Percentiles rank a stretch among this genome's conserved stretches.
phyloP scores from a whole-genome alignment of 2,888 invertebrate species.

The Sthenelais limicola region DNA sequence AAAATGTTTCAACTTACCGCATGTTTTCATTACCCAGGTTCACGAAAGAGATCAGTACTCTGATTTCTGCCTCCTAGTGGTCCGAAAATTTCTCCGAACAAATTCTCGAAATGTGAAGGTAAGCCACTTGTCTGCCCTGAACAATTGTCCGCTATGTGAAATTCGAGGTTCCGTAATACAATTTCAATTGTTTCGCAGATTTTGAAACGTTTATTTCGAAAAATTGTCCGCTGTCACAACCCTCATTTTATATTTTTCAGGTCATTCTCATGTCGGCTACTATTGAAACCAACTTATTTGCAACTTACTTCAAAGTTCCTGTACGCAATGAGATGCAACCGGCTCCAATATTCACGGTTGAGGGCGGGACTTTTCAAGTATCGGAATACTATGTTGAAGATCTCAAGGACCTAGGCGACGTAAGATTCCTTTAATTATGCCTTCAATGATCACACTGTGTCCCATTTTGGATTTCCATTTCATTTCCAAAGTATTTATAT shows the following conservation, averaged over 20 bases:
- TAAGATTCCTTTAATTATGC: too few species aligned
- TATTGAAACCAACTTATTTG: constrained; percentile 82
- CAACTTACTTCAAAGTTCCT: constrained; percentile 78
- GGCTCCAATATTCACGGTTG: constrained; percentile 68
- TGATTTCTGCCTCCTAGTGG: constrained; percentile 89
- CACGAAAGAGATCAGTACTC: constrained; percentile 94
- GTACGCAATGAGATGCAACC: constrained; percentile 61
- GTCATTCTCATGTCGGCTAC: constrained; percentile 96
- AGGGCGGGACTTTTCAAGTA: constrained; percentile 65
- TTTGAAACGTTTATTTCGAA: neutral
- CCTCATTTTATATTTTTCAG: constrained; percentile 64
- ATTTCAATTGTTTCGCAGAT: neutral
- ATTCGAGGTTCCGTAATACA: neutral
- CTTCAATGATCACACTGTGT: too few species aligned
- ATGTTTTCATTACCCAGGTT: too few species aligned
- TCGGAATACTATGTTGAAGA: constrained; percentile 69
- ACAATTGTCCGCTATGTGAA: neutral
- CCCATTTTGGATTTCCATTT: too few species aligned
- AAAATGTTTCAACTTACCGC: too few species aligned
- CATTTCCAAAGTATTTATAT: too few species aligned
- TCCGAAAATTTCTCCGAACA: constrained; percentile 82
- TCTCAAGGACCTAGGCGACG: constrained; percentile 61
- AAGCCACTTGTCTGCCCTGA: too few species aligned
- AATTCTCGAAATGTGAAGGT: constrained; percentile 80
- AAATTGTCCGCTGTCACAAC: too few species aligned